phyloP scores from a whole-genome alignment of 2,888 invertebrate genomes.

The Dione vanillae region DNA sequence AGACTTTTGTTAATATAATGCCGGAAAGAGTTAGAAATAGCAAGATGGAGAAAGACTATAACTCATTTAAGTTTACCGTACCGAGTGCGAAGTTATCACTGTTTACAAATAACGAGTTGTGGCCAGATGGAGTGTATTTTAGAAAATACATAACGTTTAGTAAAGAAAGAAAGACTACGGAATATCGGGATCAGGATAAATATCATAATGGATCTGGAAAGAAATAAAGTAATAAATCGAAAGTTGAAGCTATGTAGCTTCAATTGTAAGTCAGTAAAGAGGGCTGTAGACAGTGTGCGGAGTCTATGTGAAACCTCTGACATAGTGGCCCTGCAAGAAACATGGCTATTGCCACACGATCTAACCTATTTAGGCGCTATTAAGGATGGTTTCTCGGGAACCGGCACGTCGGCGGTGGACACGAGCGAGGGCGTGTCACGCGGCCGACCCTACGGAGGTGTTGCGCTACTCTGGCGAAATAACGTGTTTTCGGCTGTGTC shows the following conservation, averaged over 20 bases:
- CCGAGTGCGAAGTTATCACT: too few relatives aligned
- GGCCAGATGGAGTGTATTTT: too few relatives aligned
- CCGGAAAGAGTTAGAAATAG: too few relatives aligned
- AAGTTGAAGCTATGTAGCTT: conserved; percentile 39
- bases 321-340: conserved; percentile 36
- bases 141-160: too few relatives aligned
- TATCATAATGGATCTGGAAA: too few relatives aligned
- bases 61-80: too few relatives aligned
- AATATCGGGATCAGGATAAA: too few relatives aligned
- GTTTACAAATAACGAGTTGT: too few relatives aligned
- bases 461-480: conserved; percentile 46
- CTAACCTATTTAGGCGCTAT: conserved; percentile 42
- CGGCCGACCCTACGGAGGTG: conserved; percentile 45
- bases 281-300: conserved; percentile 30
- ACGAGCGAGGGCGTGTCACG: conserved; percentile 30
- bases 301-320: conserved; percentile 17
- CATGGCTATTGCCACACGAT: conserved; percentile 43
- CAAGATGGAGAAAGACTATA: too few relatives aligned
- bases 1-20: too few relatives aligned
- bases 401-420: conserved; percentile 47
- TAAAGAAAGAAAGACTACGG: too few relatives aligned
- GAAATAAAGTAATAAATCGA: conserved; percentile 47
- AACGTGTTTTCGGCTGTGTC: conserved; percentile 35
- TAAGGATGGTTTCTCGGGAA: conserved; percentile 41
- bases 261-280: conserved; percentile 42